phyloP scores from a whole-genome alignment of 1,140 invertebrate genomes.

The Lepeophtheirus salmonis region DNA sequence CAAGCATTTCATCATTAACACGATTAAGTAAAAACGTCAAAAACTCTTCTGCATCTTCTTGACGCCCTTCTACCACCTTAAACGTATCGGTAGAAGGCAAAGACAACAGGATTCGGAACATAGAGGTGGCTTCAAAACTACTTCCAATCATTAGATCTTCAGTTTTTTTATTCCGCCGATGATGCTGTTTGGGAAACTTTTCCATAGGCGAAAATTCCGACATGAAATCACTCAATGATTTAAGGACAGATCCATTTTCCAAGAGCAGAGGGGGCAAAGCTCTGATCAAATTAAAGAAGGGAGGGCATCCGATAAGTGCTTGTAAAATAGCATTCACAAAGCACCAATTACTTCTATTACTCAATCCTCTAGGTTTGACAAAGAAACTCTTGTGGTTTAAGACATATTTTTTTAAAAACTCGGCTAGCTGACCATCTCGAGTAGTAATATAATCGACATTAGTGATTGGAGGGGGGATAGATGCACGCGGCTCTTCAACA shows the following conservation, averaged over 20 bases:
- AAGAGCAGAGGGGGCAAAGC: conserved; percentile 30
- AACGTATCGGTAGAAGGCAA: conserved; percentile 42
- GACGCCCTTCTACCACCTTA: conserved; percentile 50
- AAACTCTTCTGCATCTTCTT: conserved; percentile 91
- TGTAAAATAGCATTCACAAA: conserved; percentile 83
- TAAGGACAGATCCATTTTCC: conserved; percentile 9
- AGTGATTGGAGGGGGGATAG: neutral
- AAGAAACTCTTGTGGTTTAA: conserved; percentile 50
- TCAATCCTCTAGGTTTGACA: conserved; percentile 62
- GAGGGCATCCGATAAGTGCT: conserved; percentile 71
- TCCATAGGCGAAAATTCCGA: conserved; percentile 25
- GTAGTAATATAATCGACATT: no score
- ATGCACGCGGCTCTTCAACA: neutral
- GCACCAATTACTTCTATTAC: conserved; percentile 80
- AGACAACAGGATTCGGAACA: conserved; percentile 55
- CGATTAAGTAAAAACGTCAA: conserved; percentile 74
- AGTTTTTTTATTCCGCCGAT: conserved; percentile 20
- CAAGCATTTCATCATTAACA: conserved; percentile 86
- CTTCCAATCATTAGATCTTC: conserved; percentile 31
- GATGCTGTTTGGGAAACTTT: conserved; percentile 18
- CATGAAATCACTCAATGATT: conserved; percentile 37
- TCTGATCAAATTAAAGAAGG: conserved; percentile 73
- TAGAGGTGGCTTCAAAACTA: conserved; percentile 58
- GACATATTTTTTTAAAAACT: conserved; percentile 35
- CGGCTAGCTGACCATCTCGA: conserved; percentile 20